These are phyloP conservation scores for Agrilus biguttatus DNA, from an alignment of 2,888 invertebrate species.

Conservation along the genomic window DNA sequence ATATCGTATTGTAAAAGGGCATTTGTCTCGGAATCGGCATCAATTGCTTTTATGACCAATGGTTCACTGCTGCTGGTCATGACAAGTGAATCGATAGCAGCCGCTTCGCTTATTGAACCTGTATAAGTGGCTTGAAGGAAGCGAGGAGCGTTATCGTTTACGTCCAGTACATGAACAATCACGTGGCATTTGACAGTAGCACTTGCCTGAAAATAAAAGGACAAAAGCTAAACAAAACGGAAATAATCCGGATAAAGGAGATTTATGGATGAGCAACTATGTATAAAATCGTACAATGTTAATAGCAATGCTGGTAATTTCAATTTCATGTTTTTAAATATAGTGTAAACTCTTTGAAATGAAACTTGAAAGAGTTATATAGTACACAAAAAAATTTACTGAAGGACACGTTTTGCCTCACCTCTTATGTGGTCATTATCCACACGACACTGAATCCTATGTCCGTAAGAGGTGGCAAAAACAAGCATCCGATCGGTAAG, in stretches of 20 bases:
- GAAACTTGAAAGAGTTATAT: no score
- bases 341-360: no score
- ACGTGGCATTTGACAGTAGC: constrained; percentile 56
- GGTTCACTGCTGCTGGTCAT: constrained; percentile 54
- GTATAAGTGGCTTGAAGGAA: constrained; percentile 51
- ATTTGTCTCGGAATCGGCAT: constrained; percentile 77
- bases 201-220: constrained; percentile 34
- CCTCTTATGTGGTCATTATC: no score
- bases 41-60: constrained; percentile 69
- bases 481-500: no score
- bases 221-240: not conserved
- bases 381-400: no score
- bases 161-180: constrained; percentile 73
- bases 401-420: no score
- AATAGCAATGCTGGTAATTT: no score
- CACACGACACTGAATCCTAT: no score
- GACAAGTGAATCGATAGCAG: constrained; percentile 57
- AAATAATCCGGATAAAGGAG: not conserved
- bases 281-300: no score
- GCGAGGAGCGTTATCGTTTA: constrained; percentile 71
- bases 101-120: constrained; percentile 65
- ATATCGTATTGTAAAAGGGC: constrained; percentile 75
- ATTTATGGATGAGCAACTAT: no score
- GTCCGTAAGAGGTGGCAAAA: no score
- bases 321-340: no score